These are phyloP conservation scores for Mellilla xanthometata DNA, from an alignment of 2,888 invertebrate species.

Conservation along the genomic window DNA sequence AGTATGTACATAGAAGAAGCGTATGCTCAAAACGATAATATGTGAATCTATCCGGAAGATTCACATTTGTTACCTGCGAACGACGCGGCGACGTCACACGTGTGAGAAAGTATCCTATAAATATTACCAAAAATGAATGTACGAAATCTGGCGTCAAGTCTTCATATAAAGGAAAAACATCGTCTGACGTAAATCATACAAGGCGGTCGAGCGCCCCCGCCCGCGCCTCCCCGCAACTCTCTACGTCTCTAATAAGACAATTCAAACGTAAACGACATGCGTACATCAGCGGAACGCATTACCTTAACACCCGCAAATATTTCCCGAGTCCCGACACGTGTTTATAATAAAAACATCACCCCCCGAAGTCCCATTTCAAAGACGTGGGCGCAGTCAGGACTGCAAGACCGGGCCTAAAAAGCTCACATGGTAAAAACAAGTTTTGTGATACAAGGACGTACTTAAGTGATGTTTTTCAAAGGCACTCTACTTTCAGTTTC, in stretches of 20 bases:
- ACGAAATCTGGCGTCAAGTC: conserved; percentile 16
- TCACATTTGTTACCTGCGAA: too few relatives aligned
- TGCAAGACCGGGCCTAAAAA: conserved; percentile 14
- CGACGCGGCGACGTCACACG: too few relatives aligned
- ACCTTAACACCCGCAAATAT: conserved; percentile 66
- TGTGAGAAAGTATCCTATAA: too few relatives aligned
- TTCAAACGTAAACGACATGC: conserved; percentile 55
- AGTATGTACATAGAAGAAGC: too few relatives aligned
- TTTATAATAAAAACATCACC: conserved; percentile 79
- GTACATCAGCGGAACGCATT: conserved; percentile 55
- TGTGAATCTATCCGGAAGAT: too few relatives aligned
- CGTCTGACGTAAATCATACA: conserved; percentile 29
- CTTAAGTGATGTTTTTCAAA: too few relatives aligned
- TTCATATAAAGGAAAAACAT: conserved; percentile 25
- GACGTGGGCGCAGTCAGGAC: conserved; percentile 21
- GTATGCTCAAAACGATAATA: too few relatives aligned
- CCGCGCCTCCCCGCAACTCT: conserved; percentile 11
- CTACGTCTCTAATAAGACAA: conserved; percentile 44
- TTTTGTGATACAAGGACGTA: too few relatives aligned
- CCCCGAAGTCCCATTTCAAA: conserved; percentile 37
- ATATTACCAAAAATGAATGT: too few relatives aligned
- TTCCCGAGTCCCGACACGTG: conserved; percentile 62
- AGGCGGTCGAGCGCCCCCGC: conserved; percentile 15
- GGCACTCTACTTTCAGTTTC: too few relatives aligned
- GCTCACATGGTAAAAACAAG: too few relatives aligned